Percentiles rank a stretch among this genome's conserved stretches.
These are phyloP conservation scores for Serranus cabrilla DNA, from an alignment of 2,797 vertebrate genomes.

Conservation along the genomic window DNA sequence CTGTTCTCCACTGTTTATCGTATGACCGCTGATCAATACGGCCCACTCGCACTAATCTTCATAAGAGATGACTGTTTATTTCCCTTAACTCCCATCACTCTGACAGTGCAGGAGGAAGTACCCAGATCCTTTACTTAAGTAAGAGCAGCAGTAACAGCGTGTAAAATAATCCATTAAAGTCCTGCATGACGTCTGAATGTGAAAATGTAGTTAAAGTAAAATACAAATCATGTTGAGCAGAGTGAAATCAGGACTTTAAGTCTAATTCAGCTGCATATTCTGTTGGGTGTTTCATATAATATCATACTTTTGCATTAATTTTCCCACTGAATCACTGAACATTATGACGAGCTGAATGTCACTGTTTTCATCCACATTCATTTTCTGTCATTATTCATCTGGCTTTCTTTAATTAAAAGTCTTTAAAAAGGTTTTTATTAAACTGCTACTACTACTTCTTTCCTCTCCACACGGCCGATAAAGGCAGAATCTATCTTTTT, in stretches of 20 bases:
- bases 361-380: background rate
- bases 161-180: conserved; percentile 23
- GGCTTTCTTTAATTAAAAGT: too few species aligned
- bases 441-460: background rate
- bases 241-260: too few species aligned
- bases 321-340: background rate
- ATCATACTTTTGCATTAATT: background rate
- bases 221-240: too few species aligned
- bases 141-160: conserved; percentile 14
- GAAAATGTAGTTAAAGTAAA: background rate
- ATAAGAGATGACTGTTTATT: conserved; percentile 76
- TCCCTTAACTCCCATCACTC: conserved; percentile 70
- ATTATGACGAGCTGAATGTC: background rate
- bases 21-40: conserved; percentile 79
- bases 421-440: background rate
- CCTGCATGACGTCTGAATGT: background rate
- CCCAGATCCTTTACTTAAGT: conserved; percentile 32
- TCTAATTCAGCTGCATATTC: too few species aligned
- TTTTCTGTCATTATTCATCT: background rate
- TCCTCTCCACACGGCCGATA: background rate
- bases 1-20: conserved; percentile 76
- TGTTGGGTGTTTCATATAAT: background rate
- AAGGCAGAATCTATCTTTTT: background rate
- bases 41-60: conserved; percentile 77
- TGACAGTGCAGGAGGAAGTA: conserved; percentile 34